These are phyloP conservation scores for Noctua pronuba DNA, from an alignment of 2,888 invertebrate species.

Conservation along the genomic window DNA sequence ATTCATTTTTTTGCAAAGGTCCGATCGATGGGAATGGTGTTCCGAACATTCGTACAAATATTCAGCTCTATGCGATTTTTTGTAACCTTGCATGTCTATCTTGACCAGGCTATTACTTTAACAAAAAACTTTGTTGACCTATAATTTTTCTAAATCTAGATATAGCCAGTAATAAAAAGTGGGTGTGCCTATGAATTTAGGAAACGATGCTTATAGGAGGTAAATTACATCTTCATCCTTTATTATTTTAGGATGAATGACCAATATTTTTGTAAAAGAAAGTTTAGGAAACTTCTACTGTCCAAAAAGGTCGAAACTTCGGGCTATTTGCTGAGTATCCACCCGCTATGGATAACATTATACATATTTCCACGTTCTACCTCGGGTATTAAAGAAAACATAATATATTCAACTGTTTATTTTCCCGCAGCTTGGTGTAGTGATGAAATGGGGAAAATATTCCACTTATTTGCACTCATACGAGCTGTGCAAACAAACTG, in stretches of 20 bases:
- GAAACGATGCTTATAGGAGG: background rate
- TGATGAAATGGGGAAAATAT: conserved; percentile 26
- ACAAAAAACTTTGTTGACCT: background rate
- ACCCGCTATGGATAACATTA: background rate
- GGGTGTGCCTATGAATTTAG: background rate
- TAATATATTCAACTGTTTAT: conserved; percentile 4
- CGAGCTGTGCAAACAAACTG: conserved; percentile 6
- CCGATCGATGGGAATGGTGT: too few species aligned
- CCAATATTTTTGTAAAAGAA: background rate
- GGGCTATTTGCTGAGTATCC: background rate
- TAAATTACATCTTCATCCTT: background rate
- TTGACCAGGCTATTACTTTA: too few species aligned
- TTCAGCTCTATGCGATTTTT: too few species aligned
- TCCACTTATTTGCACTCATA: conserved; percentile 16
- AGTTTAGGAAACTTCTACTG: background rate
- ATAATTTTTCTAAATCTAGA: background rate
- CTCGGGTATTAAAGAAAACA: conserved; percentile 1
- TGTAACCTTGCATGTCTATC: too few species aligned
- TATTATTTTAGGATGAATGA: background rate
- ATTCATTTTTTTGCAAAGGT: too few species aligned
- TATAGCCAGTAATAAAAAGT: background rate
- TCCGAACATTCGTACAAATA: too few species aligned
- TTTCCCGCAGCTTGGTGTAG: conserved; percentile 1
- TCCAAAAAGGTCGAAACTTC: background rate
- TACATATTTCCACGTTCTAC: background rate